Percentiles rank a stretch among this genome's conserved stretches.
Evolutionary conservation across 2,113 vertebrate genomes (phyloP).

Genomic region (Heloderma charlesbogerti): DNA sequence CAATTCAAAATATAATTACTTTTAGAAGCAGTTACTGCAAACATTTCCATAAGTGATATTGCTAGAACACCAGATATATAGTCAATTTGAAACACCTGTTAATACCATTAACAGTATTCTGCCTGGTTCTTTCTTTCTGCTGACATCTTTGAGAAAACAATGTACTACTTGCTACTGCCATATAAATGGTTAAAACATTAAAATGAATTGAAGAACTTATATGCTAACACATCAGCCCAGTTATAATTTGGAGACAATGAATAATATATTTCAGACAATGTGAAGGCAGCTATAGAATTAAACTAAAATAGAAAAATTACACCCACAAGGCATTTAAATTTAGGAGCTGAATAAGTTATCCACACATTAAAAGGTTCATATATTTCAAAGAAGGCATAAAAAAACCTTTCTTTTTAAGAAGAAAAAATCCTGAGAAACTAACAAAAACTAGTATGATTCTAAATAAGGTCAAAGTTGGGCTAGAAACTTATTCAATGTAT

Average conservation of each 20-base stretch:
- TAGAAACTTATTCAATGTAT: conserved; percentile 72
- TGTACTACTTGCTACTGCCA: conserved; percentile 56
- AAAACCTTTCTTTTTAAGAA: conserved; percentile 62
- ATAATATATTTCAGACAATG: conserved; percentile 78
- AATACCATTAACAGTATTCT: conserved; percentile 52
- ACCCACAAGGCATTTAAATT: conserved; percentile 78
- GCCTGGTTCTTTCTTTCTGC: conserved; percentile 1
- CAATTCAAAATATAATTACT: background rate
- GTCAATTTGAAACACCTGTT: conserved; percentile 53
- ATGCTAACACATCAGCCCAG: conserved; percentile 63
- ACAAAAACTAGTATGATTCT: conserved; percentile 76
- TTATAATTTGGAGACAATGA: conserved; percentile 79
- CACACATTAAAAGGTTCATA: conserved; percentile 77
- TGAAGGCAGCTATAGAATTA: conserved; percentile 75
- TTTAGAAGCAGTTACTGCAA: conserved; percentile 56
- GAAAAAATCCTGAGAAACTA: conserved; percentile 72
- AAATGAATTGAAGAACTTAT: conserved; percentile 73
- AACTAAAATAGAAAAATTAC: conserved; percentile 80
- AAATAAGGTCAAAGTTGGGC: conserved; percentile 70
- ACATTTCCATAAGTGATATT: conserved; percentile 54
- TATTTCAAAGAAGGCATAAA: conserved; percentile 76
- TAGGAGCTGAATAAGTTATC: conserved; percentile 80
- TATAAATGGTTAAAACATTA: conserved; percentile 79
- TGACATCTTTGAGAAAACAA: conserved; percentile 59
- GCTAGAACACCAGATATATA: conserved; percentile 23